These are phyloP conservation scores for Brachirus orientalis DNA, from an alignment of 2,113 vertebrate species.

Conservation along the genomic window DNA sequence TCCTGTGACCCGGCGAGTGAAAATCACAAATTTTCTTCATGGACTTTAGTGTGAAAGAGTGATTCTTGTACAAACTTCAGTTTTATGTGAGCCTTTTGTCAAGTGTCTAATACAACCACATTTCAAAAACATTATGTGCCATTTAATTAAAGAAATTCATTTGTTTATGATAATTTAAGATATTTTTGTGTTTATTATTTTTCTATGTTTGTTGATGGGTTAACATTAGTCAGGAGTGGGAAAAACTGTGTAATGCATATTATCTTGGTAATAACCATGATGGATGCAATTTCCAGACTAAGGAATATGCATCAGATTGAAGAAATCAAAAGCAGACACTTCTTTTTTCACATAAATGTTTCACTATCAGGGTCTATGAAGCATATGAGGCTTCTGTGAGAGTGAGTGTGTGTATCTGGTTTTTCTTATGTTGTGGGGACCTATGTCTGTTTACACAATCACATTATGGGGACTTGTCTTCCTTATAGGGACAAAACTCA, in stretches of 20 bases:
- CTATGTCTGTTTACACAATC: no score
- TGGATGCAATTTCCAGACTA: conserved; percentile 32
- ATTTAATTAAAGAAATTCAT: conserved; percentile 27
- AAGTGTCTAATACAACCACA: no score
- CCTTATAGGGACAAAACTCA: no score
- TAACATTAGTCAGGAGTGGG: conserved; percentile 17
- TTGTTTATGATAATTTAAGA: background rate
- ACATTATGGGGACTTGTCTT: no score
- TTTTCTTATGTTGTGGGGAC: no score
- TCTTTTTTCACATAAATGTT: conserved; percentile 31
- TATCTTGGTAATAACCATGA: conserved; percentile 12
- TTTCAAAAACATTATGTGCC: conserved; percentile 6
- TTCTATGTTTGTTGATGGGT: conserved; percentile 9
- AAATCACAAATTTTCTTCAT: no score
- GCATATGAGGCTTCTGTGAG: conserved; percentile 52
- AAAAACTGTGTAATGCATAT: conserved; percentile 16
- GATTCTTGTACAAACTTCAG: no score
- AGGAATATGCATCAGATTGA: conserved; percentile 42
- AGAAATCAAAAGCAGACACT: background rate
- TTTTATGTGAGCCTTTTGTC: no score
- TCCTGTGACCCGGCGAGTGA: no score
- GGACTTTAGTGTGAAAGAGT: no score
- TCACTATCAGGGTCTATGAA: conserved; percentile 68
- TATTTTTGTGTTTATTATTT: background rate
- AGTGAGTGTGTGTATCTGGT: conserved; percentile 8